Evolutionary conservation across 2,797 vertebrate species (phyloP), one percentile per base, ranked within the genome.

Genomic region (Mallotus villosus): DNA sequence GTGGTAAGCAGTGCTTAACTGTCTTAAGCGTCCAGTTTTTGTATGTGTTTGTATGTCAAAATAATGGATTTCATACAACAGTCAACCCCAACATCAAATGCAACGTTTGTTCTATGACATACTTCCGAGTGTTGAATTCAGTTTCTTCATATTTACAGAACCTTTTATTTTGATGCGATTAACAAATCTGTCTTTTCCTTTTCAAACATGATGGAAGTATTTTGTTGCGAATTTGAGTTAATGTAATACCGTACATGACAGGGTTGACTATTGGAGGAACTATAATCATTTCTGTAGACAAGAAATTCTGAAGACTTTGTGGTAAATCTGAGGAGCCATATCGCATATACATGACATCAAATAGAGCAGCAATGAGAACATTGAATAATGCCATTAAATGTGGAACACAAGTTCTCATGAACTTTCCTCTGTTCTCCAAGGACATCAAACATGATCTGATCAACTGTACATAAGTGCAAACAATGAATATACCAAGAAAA

Each of bases 181-280:
- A n/a, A n/a, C n/a, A n/a, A n/a, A n/a, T n/a, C n/a, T n/a, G n/a
- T n/a, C n/a, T n/a, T n/a, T n/a, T n/a, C n/a, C n/a, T n/a, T n/a
- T n/a, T n/a, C n/a, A n/a, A n/a, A n/a, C n/a, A n/a, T n/a, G n/a
- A n/a, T n/a, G n/a, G n/a, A n/a, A n/a, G n/a, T 55, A 72, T 74
- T 68, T 21, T 71, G 12, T 46, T 62, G 12, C 68, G 27, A 46
- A 87, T 71, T 72, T 83, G 78, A 53, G 16, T 53, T 1, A 70
- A 24, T 34, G 37, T 60, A 1, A 68, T 32, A 2, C 67, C 67
- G 32, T 51, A 53, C 11, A 71, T 61, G 12, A 68, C 25, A 19
- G 67, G 67, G 11, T 68, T 68, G 3, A 34, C 11, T 19, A 68
- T 34, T n/a, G 41, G 69, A 14, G 69, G 60, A 14, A 51, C 25